phyloP scores from a whole-genome alignment of 2,113 vertebrate species.

The Aix galericulata region DNA sequence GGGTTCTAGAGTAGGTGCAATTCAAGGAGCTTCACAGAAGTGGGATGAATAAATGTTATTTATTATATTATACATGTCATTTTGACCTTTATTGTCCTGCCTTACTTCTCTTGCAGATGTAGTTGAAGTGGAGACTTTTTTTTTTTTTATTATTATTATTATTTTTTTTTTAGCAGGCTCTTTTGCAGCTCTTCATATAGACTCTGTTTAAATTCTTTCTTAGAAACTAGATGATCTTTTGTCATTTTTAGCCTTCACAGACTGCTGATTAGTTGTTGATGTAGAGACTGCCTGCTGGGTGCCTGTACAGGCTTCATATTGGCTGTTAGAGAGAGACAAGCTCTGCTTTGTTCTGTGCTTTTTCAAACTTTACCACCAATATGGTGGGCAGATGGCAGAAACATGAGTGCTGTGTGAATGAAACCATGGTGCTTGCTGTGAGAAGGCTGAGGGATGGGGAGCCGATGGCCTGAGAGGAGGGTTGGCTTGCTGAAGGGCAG shows the following conservation, averaged over 20 bases:
- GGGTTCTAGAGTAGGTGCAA: background rate
- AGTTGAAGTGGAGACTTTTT: background rate
- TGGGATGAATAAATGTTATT: background rate
- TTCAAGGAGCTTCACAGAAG: background rate
- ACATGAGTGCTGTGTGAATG: background rate
- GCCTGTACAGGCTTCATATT: background rate
- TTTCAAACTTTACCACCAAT: background rate
- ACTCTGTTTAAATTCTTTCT: constrained; percentile 17
- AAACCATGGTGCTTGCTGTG: background rate
- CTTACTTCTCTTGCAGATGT: background rate
- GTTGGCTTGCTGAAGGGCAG: background rate
- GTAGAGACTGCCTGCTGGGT: constrained; percentile 43
- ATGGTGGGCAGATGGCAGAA: constrained; percentile 40
- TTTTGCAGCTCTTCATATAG: background rate
- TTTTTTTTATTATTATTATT: background rate
- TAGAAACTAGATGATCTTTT: background rate
- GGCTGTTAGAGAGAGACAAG: constrained; percentile 14
- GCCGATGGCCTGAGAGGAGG: background rate
- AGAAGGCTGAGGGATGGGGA: background rate
- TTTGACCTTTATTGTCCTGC: background rate
- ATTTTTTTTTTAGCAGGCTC: background rate
- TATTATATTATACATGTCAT: background rate
- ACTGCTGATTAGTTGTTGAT: constrained; percentile 19
- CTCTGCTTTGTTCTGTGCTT: constrained; percentile 13
- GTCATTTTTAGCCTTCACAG: constrained; percentile 3